Evolutionary conservation across 2,113 vertebrate species (phyloP).

Genomic region (Dipodomys ordii): DNA sequence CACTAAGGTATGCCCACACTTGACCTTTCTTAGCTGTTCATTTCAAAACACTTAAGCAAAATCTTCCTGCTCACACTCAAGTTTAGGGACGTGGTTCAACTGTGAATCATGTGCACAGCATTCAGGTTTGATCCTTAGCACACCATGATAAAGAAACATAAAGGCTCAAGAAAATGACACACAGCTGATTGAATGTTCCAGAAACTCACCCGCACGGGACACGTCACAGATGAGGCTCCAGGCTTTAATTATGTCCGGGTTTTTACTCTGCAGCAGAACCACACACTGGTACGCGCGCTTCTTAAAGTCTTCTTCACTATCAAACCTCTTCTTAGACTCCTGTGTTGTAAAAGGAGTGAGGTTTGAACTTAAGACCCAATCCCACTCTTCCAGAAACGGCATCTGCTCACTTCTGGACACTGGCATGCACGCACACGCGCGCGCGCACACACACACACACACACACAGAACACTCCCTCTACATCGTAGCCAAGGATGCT

Average conservation of each 20-base stretch:
- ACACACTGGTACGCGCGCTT: slow-evolving; percentile 97
- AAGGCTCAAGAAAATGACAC: background rate
- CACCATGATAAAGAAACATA: background rate
- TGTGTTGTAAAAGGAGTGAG: slow-evolving; percentile 63
- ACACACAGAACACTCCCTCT: no score
- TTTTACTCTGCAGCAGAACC: slow-evolving; percentile 96
- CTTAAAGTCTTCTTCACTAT: slow-evolving; percentile 97
- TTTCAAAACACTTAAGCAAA: no score
- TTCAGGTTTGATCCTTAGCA: no score
- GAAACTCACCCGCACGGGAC: slow-evolving; percentile 91
- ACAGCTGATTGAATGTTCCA: background rate
- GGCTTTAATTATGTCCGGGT: slow-evolving; percentile 93
- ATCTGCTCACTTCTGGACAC: no score
- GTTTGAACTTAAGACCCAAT: background rate
- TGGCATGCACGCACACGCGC: background rate
- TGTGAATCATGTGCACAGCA: no score
- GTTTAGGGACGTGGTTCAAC: no score
- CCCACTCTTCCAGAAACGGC: no score
- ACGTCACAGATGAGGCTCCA: slow-evolving; percentile 98
- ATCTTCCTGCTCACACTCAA: no score
- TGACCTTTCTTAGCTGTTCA: no score
- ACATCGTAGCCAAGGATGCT: no score
- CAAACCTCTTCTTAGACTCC: slow-evolving; percentile 99
- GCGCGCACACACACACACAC: no score
- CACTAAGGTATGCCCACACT: no score